Conservation (phyloP, 2,797 vertebrate genomes). For the Leucoraja ocellata region DNA sequence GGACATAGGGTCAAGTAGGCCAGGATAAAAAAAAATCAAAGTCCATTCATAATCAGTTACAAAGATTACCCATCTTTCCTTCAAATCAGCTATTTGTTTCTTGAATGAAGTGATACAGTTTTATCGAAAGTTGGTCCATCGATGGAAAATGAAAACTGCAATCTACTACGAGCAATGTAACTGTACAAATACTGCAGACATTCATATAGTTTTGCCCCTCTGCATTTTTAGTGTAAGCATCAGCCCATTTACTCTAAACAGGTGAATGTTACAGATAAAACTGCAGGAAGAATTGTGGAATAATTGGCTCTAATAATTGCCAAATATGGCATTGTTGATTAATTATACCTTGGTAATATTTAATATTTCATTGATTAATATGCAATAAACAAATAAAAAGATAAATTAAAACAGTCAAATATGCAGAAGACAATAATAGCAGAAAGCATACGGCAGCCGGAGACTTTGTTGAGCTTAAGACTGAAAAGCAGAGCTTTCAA, state of each 20-base stretch:
- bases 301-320: background rate
- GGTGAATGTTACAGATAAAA: background rate
- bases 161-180: background rate
- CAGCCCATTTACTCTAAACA: background rate
- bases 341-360: background rate
- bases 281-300: background rate
- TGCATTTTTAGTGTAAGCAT: background rate
- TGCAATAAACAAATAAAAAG: background rate
- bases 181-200: background rate
- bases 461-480: background rate
- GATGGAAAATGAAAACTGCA: background rate
- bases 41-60: background rate
- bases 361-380: background rate
- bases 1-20: background rate
- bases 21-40: background rate
- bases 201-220: background rate
- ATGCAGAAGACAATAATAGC: background rate
- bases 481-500: background rate
- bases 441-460: background rate
- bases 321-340: background rate
- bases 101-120: background rate
- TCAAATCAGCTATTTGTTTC: background rate
- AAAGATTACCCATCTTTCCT: background rate
- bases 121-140: no score
- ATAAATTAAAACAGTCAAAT: background rate